Conservation (phyloP, 2,888 invertebrate species). For the Therioaphis trifolii region DNA sequence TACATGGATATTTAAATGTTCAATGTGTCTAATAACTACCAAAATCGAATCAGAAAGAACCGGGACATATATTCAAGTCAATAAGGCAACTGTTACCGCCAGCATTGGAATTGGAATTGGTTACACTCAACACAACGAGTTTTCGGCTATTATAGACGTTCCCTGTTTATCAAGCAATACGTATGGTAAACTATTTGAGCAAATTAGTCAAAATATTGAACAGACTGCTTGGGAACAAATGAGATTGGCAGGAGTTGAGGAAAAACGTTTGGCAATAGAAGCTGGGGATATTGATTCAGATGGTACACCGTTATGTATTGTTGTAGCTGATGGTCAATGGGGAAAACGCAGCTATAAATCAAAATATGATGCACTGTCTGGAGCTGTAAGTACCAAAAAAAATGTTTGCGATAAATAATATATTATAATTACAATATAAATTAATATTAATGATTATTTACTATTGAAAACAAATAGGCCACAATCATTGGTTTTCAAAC, state of each 20-base stretch:
- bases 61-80: neutral
- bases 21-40: neutral
- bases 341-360: no score
- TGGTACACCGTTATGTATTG: no score
- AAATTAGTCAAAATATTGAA: neutral
- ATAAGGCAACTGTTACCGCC: neutral
- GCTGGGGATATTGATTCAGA: no score
- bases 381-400: neutral
- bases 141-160: neutral
- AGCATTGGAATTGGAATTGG: no score
- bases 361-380: no score
- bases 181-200: neutral
- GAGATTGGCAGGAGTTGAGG: no score
- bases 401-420: neutral
- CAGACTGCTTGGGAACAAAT: no score
- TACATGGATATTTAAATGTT: neutral
- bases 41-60: constrained; percentile 5
- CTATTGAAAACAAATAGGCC: no score
- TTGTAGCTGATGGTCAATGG: no score
- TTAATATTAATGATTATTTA: no score
- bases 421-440: no score
- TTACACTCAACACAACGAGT: neutral
- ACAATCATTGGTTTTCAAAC: neutral
- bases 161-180: neutral
- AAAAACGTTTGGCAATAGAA: no score